Base-by-base conservation (phyloP, 2,113 vertebrate genomes). In the Loxodonta africana region DNA sequence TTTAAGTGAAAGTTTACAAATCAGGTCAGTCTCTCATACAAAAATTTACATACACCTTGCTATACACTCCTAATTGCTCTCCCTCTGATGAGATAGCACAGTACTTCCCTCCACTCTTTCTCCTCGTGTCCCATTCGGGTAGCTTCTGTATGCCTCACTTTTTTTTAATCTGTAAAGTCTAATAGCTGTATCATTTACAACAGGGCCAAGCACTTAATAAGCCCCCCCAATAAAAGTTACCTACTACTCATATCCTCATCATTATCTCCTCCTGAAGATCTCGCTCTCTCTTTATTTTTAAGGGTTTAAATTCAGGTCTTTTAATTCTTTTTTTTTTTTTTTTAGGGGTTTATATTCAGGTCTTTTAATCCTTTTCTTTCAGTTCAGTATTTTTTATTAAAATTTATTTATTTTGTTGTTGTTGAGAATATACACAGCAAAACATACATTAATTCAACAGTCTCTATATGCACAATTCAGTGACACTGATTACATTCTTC, bases 111-210 rank as follows among this genome's bases (percentile, higher is more conserved):
- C 37, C 37, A 37, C 37, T 37, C 37, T 37, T 37, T 37, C 37
- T 37, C 37, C 37, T 37, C 37, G 37, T 37, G 37, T 37, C 37
- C 37, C 37, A 37, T 37, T 37, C 37, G 37, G 37, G 37, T 37
- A 37, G 37, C 37, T 37, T 37, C 37, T 37, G 37, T 60, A 92
- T 69, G 81, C 28, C 81, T 85, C 37, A 1, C 23, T 37, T 83
- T 71, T 91, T 88, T 44, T 37, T 37, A 37, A 57, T 41, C 41
- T 97, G 48, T 26, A 93, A 91, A 85, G 95, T 6, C 51, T 60
- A 74, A 63, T 57, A 87, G 83, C 0, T 74, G 18, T 73, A 85
- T 69, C 33, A 83, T 80, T 95, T 44, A 76, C 48, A 95, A 53
- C 37, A 83, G 14, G 62, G 30, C 37, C 53, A n/a, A 90, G 17